Base-by-base conservation (phyloP, 1,140 invertebrate genomes). In the Diorhabda sublineata region DNA sequence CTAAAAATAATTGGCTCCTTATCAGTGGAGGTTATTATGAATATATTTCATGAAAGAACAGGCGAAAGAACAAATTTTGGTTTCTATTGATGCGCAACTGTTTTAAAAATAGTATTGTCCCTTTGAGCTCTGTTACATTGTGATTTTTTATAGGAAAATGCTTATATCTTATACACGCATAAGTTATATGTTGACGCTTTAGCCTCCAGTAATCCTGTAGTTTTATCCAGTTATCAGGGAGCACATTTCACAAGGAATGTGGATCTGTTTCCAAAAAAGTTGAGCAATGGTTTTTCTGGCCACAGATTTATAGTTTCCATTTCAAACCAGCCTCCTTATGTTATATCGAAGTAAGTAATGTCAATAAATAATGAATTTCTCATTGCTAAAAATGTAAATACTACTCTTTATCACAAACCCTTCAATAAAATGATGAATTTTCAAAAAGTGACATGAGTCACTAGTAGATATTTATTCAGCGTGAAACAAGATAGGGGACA, bases 161-260 rank as follows among this genome's bases (percentile, higher is more conserved):
- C 88, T 3, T 91, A 86, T 78, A 87, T 90, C 61, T 77, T 91
- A 5, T 91, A 90, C 74, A 91, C 89, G 0, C 90, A 91, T 74
- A 84, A 86, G 71, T 79, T 91, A 41, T 90, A 88, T 73, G 82
- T 84, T 0, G 89, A 91, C 76, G 88, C 88, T 3, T 79, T 91
- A 63, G 90, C 89, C 8, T 84, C 86, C 0, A 90, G 89, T 73
- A 77, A 78, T 52, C 85, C 88, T 2, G 69, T 85, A 43, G 85
- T 91, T 5, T 71, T 91, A 26, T 88, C 85, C 45, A 89, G 89
- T 42, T 92, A 90, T 89, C 82, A 83, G 11, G 83, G 84, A 47
- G 85, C 86, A 56, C 84, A 81, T 42, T 83, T 88, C 66, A 87
- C 89, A 2, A 85, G 87, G 64, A 75, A 85, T 42, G 82, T 89